phyloP scores from a whole-genome alignment of 2,888 invertebrate species.

The Harpagoxenus sublaevis region DNA sequence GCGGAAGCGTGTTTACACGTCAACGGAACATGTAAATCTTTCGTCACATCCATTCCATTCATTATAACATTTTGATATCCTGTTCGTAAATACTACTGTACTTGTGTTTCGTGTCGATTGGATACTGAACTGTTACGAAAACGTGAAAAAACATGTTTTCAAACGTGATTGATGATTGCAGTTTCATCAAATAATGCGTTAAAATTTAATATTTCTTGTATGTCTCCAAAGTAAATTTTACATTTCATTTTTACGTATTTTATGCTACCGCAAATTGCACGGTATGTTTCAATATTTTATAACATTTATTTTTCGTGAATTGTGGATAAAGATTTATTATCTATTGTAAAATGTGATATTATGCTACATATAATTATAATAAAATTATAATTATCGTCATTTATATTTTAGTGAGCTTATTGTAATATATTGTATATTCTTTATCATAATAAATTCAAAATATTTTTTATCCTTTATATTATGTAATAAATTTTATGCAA shows the following conservation, averaged over 20 bases:
- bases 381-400: background rate
- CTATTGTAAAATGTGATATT: background rate
- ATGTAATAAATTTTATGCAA: background rate
- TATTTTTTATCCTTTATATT: background rate
- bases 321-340: conserved; percentile 17
- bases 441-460: background rate
- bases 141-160: background rate
- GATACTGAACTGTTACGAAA: background rate
- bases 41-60: conserved; percentile 9
- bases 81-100: conserved; percentile 8
- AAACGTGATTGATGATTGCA: background rate
- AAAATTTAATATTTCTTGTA: conserved; percentile 9
- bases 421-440: background rate
- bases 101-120: background rate
- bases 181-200: background rate
- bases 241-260: background rate
- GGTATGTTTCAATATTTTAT: background rate
- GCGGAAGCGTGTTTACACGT: conserved; percentile 6
- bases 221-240: background rate
- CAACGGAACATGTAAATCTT: conserved; percentile 6
- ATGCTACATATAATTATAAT: background rate
- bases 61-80: conserved; percentile 2
- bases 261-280: background rate
- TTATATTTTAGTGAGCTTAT: conserved; percentile 1
- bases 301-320: background rate